A percentile compares a stretch with the other conserved stretches of the same genome.
These are phyloP conservation scores for Takifugu bimaculatus DNA, from an alignment of 2,113 vertebrate species.

Conservation along the genomic window DNA sequence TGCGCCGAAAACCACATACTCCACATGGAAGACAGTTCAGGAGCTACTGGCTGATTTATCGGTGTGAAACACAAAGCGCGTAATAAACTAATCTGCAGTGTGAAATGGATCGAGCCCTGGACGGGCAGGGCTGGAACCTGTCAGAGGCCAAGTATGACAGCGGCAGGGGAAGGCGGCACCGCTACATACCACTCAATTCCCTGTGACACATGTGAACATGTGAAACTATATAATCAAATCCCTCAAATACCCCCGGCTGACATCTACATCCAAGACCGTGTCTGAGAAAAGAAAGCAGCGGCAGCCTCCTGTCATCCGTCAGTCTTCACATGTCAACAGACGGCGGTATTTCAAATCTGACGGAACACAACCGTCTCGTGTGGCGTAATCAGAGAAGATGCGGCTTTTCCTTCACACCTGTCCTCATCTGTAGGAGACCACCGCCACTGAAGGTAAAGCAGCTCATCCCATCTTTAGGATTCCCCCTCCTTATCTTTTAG, in stretches of 20 bases:
- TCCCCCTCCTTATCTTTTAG: too few relatives aligned
- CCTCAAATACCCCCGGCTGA: conserved; percentile 43
- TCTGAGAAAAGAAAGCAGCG: conserved; percentile 29
- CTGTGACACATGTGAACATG: conserved; percentile 63
- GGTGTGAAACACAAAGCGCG: conserved; percentile 65
- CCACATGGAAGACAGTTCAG: conserved; percentile 14
- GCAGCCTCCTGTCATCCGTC: conserved; percentile 45
- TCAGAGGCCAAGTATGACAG: conserved; percentile 46
- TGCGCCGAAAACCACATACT: conserved; percentile 66
- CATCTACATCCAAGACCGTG: conserved; percentile 15
- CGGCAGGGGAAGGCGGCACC: conserved; percentile 29
- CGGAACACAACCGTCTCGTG: not conserved
- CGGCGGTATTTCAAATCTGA: conserved; percentile 1
- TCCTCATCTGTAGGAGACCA: not conserved
- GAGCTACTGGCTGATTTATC: conserved; percentile 62
- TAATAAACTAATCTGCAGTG: conserved; percentile 62
- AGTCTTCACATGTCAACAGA: conserved; percentile 24
- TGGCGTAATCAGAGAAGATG: not conserved
- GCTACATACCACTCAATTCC: conserved; percentile 50
- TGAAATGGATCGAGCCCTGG: conserved; percentile 70
- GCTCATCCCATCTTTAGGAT: too few relatives aligned
- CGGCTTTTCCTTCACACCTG: not conserved
- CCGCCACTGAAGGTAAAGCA: too few relatives aligned
- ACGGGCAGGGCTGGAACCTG: conserved; percentile 68
- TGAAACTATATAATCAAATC: conserved; percentile 62